phyloP scores from a whole-genome alignment of 2,113 vertebrate species.

The Mirounga angustirostris region DNA sequence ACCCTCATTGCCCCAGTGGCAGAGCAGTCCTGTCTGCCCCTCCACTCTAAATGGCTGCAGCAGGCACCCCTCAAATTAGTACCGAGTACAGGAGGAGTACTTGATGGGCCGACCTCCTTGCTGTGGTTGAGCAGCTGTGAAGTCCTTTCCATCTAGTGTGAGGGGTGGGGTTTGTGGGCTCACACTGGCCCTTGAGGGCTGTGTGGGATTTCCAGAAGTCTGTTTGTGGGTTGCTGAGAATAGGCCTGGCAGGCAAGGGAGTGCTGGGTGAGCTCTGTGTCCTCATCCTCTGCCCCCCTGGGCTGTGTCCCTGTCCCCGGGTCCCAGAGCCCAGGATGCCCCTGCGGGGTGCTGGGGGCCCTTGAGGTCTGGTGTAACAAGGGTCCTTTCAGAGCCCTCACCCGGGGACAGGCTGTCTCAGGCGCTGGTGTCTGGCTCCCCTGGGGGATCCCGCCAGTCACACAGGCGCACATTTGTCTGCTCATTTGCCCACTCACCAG shows the following conservation, averaged over 20 bases:
- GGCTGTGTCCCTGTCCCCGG: background rate
- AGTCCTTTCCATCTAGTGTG: background rate
- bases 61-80: fast-evolving
- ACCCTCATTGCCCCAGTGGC: background rate
- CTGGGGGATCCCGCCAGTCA: background rate
- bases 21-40: background rate
- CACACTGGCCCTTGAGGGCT: background rate
- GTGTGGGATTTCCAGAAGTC: background rate
- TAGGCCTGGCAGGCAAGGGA: background rate
- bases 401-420: background rate
- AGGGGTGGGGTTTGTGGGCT: background rate
- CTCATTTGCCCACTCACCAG: background rate
- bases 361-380: background rate
- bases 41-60: fast-evolving
- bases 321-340: background rate
- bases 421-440: background rate
- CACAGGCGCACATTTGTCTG: background rate
- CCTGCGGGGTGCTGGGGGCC: background rate
- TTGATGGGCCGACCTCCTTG: background rate
- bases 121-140: background rate
- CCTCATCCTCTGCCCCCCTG: fast-evolving
- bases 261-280: fast-evolving
- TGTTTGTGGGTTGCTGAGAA: fast-evolving
- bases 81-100: fast-evolving
- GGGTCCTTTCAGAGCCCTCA: background rate